Percentiles rank a stretch among this genome's conserved stretches.
These are phyloP conservation scores for Chrysomela aeneicollis DNA, from an alignment of 2,888 invertebrate species.

Conservation along the genomic window DNA sequence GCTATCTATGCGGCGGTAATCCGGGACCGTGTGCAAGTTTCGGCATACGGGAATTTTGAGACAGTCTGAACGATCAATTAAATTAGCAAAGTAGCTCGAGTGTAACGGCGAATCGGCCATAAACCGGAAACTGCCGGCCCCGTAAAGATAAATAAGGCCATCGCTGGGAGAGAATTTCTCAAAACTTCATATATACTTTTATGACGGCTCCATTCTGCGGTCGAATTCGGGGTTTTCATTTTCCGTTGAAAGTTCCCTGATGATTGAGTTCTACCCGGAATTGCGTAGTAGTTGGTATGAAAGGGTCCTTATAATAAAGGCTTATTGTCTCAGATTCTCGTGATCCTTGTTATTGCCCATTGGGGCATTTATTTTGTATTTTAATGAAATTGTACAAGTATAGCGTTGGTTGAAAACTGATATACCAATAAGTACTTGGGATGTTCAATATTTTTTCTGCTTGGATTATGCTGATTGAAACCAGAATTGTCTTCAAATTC, in stretches of 20 bases:
- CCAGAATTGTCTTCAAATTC: no score
- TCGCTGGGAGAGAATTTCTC: constrained; percentile 15
- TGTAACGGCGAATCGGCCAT: constrained; percentile 19
- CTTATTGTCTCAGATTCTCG: no score
- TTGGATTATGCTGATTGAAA: no score
- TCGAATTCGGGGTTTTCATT: background rate
- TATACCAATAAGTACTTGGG: no score
- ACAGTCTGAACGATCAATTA: constrained; percentile 22
- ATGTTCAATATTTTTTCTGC: no score
- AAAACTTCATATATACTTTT: constrained; percentile 25
- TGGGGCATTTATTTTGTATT: no score
- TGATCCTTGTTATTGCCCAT: no score
- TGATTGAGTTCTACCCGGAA: background rate
- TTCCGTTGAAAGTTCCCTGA: background rate
- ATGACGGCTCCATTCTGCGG: constrained; percentile 14
- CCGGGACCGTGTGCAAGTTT: constrained; percentile 21
- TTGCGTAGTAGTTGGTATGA: background rate
- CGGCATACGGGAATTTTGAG: constrained; percentile 23
- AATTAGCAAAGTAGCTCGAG: constrained; percentile 22
- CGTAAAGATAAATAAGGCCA: constrained; percentile 23
- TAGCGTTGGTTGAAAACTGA: no score
- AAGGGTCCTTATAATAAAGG: background rate
- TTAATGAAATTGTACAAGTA: no score
- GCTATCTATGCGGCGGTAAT: constrained; percentile 21
- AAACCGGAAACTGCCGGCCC: constrained; percentile 21